These are phyloP conservation scores for Homalodisca vitripennis DNA, from an alignment of 1,140 invertebrate genomes.

Conservation along the genomic window DNA sequence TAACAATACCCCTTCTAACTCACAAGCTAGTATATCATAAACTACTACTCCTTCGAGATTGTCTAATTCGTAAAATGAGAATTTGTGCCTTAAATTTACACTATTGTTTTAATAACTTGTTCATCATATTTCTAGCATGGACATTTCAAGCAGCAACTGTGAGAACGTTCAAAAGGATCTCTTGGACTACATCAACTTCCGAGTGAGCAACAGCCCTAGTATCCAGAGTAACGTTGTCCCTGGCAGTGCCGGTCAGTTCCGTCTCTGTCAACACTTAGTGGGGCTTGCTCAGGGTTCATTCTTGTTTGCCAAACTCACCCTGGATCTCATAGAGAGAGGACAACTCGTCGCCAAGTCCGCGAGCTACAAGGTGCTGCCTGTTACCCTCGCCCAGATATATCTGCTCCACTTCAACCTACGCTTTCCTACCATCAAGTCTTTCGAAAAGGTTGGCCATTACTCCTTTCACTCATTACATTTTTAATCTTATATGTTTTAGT, in stretches of 20 bases:
- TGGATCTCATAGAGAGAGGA: slow-evolving; percentile 93
- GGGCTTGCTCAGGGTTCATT: slow-evolving; percentile 84
- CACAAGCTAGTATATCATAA: too few relatives aligned
- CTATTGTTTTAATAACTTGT: too few relatives aligned
- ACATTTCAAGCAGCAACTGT: slow-evolving; percentile 58
- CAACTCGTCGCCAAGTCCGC: slow-evolving; percentile 91
- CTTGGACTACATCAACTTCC: slow-evolving; percentile 80
- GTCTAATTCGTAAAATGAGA: too few relatives aligned
- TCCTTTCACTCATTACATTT: not conserved
- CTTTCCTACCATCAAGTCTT: slow-evolving; percentile 87
- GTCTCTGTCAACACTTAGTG: slow-evolving; percentile 85
- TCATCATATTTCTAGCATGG: slow-evolving; percentile 56
- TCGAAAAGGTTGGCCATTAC: slow-evolving; percentile 80
- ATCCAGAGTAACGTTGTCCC: slow-evolving; percentile 83
- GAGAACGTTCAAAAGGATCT: slow-evolving; percentile 80
- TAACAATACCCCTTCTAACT: too few relatives aligned
- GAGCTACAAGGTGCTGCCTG: slow-evolving; percentile 90
- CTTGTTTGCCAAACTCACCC: slow-evolving; percentile 84
- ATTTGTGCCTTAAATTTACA: too few relatives aligned
- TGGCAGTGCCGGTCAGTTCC: slow-evolving; percentile 49
- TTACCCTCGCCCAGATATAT: slow-evolving; percentile 90
- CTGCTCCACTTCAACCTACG: slow-evolving; percentile 89
- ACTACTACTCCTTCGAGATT: too few relatives aligned
- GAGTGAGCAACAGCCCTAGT: slow-evolving; percentile 72
- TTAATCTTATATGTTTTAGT: slow-evolving; percentile 16